A percentile compares a stretch with the other conserved stretches of the same genome.
phyloP scores from a whole-genome alignment of 2,797 vertebrate genomes.

The Schizopygopsis malacanthus region DNA sequence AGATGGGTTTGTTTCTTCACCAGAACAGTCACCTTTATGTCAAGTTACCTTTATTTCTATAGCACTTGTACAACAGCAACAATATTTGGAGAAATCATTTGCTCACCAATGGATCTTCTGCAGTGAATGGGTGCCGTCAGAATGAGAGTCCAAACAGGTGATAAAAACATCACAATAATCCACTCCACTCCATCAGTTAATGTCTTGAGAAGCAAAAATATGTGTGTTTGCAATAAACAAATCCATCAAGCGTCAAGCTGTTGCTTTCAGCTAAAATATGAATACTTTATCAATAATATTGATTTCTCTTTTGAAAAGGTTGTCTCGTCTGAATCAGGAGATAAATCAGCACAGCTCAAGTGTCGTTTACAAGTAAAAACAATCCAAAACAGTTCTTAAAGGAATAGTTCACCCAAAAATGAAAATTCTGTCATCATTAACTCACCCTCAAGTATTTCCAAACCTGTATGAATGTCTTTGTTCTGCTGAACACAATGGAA shows the following conservation, averaged over 20 bases:
- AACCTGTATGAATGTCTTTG: no score
- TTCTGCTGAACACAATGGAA: no score
- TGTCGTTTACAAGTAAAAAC: background rate
- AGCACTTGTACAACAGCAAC: background rate
- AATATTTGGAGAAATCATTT: background rate
- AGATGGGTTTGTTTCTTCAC: background rate
- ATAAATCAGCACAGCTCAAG: background rate
- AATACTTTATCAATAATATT: background rate
- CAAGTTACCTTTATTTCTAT: background rate
- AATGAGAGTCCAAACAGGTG: background rate
- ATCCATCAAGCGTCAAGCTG: background rate
- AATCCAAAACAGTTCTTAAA: background rate
- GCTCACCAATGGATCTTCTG: background rate
- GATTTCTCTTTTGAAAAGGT: background rate
- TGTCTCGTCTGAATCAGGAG: background rate
- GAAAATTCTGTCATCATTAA: no score
- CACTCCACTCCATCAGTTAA: background rate
- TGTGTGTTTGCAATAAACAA: background rate
- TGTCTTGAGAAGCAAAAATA: background rate
- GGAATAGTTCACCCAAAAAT: no score
- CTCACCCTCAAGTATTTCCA: no score
- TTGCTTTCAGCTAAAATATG: background rate
- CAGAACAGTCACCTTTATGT: background rate
- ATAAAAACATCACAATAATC: background rate
- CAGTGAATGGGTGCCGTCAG: background rate